Evolutionary conservation across 2,113 vertebrate genomes (phyloP).

Genomic region (Trachemys scripta): DNA sequence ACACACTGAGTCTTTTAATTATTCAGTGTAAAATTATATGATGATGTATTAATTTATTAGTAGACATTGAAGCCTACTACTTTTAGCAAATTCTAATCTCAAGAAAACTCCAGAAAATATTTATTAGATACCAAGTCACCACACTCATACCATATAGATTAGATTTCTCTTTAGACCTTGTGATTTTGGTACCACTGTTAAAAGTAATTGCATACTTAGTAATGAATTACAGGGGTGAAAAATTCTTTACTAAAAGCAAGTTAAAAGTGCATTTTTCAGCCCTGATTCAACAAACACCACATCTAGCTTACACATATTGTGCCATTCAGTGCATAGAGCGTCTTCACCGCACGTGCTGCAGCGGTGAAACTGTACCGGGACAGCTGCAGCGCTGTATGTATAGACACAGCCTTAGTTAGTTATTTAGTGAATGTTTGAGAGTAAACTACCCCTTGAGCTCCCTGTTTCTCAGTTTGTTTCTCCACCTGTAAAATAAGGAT

Average conservation of each 20-base stretch:
- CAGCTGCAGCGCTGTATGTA: background rate
- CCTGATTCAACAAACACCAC: background rate
- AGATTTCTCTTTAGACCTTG: background rate
- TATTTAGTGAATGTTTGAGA: background rate
- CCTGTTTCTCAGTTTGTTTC: background rate
- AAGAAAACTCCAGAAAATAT: background rate
- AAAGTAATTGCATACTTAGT: background rate
- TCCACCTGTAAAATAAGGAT: background rate
- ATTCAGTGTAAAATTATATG: too few relatives aligned
- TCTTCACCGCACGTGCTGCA: too few relatives aligned
- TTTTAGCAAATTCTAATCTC: background rate
- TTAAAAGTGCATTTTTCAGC: background rate
- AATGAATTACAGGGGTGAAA: background rate
- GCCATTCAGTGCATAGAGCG: background rate
- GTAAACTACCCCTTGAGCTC: too few relatives aligned
- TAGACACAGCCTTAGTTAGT: background rate
- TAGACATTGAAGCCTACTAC: background rate
- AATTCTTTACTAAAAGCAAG: background rate
- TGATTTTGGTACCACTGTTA: background rate
- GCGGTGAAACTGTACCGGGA: too few relatives aligned
- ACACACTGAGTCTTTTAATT: background rate
- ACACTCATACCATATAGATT: background rate
- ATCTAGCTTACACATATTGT: background rate
- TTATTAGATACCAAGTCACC: background rate
- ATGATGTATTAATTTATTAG: background rate